Conservation (phyloP, 2,888 invertebrate species). For the Terebella lapidaria region DNA sequence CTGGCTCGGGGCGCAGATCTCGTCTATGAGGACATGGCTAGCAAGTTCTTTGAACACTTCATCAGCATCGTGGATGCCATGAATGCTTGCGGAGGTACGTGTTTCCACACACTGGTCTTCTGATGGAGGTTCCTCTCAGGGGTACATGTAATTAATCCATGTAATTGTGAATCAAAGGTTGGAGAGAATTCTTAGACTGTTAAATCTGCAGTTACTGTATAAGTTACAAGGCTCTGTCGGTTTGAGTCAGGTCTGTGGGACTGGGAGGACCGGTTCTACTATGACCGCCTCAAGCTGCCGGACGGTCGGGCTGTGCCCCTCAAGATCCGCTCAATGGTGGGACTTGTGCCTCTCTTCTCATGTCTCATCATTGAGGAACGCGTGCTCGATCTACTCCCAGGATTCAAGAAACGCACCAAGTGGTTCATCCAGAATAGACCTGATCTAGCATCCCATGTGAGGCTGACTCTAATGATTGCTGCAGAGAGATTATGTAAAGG, state of each 20-base stretch:
- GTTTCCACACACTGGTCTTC: too few relatives aligned
- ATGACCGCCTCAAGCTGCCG: conserved; percentile 30
- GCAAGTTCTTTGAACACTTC: conserved; percentile 53
- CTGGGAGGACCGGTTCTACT: conserved; percentile 50
- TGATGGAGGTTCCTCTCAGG: too few relatives aligned
- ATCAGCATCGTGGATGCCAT: conserved; percentile 49
- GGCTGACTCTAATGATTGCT: too few relatives aligned
- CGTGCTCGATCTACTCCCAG: not conserved
- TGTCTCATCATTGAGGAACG: not conserved
- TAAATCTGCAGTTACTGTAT: too few relatives aligned
- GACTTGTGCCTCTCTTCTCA: conserved; percentile 26
- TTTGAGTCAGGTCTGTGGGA: conserved; percentile 50
- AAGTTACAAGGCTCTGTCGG: too few relatives aligned
- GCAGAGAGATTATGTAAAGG: too few relatives aligned
- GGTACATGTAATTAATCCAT: too few relatives aligned
- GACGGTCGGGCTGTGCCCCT: conserved; percentile 10
- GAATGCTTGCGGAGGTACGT: conserved; percentile 30
- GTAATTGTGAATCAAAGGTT: too few relatives aligned
- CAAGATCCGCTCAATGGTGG: conserved; percentile 27
- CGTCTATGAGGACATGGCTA: conserved; percentile 52
- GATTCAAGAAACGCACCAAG: not conserved
- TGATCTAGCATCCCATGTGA: not conserved
- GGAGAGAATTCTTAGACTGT: too few relatives aligned
- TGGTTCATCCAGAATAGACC: not conserved
- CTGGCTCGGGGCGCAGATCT: conserved; percentile 43